A percentile compares a stretch with the other conserved stretches of the same genome.
Conservation (phyloP, 2,888 invertebrate genomes). For the Cosmopolites sordidus region DNA sequence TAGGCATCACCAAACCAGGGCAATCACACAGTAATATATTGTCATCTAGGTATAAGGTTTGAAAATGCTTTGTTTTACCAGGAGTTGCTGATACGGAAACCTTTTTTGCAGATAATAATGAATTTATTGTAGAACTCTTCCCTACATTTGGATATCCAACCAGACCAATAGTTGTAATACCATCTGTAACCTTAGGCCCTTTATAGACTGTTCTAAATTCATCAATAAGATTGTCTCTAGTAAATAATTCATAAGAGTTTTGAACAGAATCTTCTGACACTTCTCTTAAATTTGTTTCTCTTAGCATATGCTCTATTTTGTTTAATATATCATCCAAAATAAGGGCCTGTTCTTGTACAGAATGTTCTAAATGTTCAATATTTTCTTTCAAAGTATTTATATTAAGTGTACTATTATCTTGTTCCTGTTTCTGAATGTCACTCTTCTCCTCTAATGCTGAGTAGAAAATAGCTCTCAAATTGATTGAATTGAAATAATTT, state of each 20-base stretch:
- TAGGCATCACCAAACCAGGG: constrained; percentile 96
- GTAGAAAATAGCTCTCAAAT: constrained; percentile 81
- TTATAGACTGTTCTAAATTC: constrained; percentile 63
- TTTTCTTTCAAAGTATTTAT: constrained; percentile 34
- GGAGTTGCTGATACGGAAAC: constrained; percentile 96
- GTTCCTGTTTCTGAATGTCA: constrained; percentile 27
- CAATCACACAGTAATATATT: constrained; percentile 90
- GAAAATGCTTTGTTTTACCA: constrained; percentile 97
- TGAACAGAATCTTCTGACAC: constrained; percentile 15
- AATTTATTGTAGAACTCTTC: constrained; percentile 98
- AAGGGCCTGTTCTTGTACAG: constrained; percentile 52
- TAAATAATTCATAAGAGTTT: constrained; percentile 61
- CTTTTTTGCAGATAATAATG: constrained; percentile 78
- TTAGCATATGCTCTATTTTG: constrained; percentile 48
- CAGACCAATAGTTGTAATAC: constrained; percentile 79
- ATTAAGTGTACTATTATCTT: constrained; percentile 32
- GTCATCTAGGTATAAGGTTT: constrained; percentile 74
- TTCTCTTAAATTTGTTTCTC: constrained; percentile 24
- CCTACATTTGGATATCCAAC: constrained; percentile 99
- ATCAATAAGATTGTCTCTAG: constrained; percentile 65
- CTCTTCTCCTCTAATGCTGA: constrained; percentile 66
- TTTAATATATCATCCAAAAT: constrained; percentile 55
- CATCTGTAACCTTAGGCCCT: constrained; percentile 47
- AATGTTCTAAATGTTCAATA: constrained; percentile 52
- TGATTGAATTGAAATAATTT: constrained; percentile 69